A percentile compares a stretch with the other conserved stretches of the same genome.
phyloP scores from a whole-genome alignment of 1,140 invertebrate genomes.

The Lordiphosa clarofinis region DNA sequence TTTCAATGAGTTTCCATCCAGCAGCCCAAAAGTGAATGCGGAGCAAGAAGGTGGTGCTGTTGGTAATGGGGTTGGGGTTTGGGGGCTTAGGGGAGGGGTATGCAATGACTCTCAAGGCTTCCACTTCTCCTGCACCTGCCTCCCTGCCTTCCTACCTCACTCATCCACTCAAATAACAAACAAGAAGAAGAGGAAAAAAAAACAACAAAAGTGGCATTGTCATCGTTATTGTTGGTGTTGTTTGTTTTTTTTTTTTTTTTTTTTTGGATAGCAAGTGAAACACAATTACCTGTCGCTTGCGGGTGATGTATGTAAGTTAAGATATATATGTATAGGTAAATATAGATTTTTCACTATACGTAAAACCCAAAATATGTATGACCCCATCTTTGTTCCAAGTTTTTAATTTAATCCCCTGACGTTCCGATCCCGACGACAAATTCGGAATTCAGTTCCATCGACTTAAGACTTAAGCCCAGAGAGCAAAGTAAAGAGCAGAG shows the following conservation, averaged over 20 bases:
- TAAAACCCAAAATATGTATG: no score
- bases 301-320: slow-evolving; percentile 36
- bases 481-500: no score
- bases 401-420: no score
- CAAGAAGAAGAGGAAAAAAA: slow-evolving; percentile 42
- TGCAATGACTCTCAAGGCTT: slow-evolving; percentile 39
- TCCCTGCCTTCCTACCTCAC: not conserved
- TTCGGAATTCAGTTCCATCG: no score
- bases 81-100: slow-evolving; percentile 20
- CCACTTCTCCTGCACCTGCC: not conserved
- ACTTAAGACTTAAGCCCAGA: no score
- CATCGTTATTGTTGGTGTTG: slow-evolving; percentile 27
- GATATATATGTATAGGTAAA: slow-evolving; percentile 1
- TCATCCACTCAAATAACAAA: slow-evolving; percentile 19
- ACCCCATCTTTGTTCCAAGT: no score
- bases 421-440: no score
- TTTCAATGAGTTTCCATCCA: slow-evolving; percentile 66
- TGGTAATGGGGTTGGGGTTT: slow-evolving; percentile 22
- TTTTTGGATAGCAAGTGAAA: slow-evolving; percentile 33
- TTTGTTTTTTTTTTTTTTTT: slow-evolving; percentile 1
- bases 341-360: not conserved
- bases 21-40: slow-evolving; percentile 37
- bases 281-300: slow-evolving; percentile 55
- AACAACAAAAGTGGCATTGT: slow-evolving; percentile 53
- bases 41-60: slow-evolving; percentile 14